These are phyloP conservation scores for Boloria selene DNA, from an alignment of 2,888 invertebrate species.

Conservation along the genomic window DNA sequence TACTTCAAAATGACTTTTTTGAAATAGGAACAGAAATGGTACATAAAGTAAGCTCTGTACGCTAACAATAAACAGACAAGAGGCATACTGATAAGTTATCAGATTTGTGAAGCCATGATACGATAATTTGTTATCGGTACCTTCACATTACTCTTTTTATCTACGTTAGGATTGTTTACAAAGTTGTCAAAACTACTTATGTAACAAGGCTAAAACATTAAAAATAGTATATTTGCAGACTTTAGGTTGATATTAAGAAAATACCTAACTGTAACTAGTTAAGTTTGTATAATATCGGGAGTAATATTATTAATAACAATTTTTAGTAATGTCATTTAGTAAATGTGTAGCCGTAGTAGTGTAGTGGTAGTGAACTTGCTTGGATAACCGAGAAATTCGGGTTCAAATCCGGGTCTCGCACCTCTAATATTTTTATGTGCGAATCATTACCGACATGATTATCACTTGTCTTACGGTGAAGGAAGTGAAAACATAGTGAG, in stretches of 20 bases:
- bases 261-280: too few species aligned
- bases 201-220: conserved; percentile 18
- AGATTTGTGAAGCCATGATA: conserved; percentile 58
- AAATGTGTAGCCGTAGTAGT: too few species aligned
- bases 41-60: conserved; percentile 24
- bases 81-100: conserved; percentile 64
- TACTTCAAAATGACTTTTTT: conserved; percentile 1
- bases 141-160: conserved; percentile 32
- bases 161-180: conserved; percentile 27
- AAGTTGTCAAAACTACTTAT: conserved; percentile 19
- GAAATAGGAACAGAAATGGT: conserved; percentile 14
- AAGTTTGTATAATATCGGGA: too few species aligned
- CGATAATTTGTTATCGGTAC: conserved; percentile 29
- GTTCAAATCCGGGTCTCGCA: too few species aligned
- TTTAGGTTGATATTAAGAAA: not conserved
- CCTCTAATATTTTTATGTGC: too few species aligned
- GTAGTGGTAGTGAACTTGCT: too few species aligned
- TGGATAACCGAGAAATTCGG: too few species aligned
- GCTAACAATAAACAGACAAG: conserved; percentile 44
- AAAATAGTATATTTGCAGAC: not conserved
- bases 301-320: too few species aligned
- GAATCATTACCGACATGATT: too few species aligned
- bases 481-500: too few species aligned
- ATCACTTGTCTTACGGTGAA: too few species aligned
- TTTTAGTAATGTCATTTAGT: too few species aligned